Conservation (phyloP, 2,888 invertebrate genomes). For the Uloborus plumipes region DNA sequence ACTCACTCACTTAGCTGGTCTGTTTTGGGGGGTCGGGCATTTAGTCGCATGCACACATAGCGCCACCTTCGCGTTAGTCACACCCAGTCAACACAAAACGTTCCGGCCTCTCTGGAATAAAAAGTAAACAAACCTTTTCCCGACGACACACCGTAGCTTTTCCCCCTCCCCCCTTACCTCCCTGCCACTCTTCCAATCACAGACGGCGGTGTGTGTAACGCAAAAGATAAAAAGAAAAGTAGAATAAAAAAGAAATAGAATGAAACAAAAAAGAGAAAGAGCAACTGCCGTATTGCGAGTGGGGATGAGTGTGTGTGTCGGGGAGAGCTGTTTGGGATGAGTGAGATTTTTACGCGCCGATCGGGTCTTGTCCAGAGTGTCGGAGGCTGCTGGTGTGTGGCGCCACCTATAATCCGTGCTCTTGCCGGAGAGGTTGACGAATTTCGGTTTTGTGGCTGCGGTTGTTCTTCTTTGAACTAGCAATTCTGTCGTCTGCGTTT, state of each 20-base stretch:
- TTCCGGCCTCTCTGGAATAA: slow-evolving; percentile 37
- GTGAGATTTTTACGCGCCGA: slow-evolving; percentile 42
- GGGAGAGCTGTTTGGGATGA: slow-evolving; percentile 21
- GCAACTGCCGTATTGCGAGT: not conserved
- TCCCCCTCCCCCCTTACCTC: slow-evolving; percentile 6
- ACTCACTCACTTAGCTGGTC: slow-evolving; percentile 49
- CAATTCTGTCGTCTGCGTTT: not conserved
- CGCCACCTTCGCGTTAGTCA: slow-evolving; percentile 60
- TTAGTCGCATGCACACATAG: slow-evolving; percentile 57
- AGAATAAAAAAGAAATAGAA: not conserved
- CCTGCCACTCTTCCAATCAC: slow-evolving; percentile 52
- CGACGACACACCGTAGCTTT: slow-evolving; percentile 28
- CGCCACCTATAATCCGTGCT: slow-evolving; percentile 25
- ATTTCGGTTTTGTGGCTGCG: not conserved
- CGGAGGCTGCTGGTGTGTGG: slow-evolving; percentile 30
- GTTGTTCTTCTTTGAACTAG: not conserved
- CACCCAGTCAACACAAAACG: slow-evolving; percentile 56
- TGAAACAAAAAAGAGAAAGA: not conserved
- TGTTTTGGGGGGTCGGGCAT: slow-evolving; percentile 35
- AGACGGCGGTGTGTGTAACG: slow-evolving; percentile 26
- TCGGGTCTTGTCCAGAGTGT: slow-evolving; percentile 5
- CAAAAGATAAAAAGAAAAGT: slow-evolving; percentile 29
- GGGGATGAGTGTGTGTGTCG: slow-evolving; percentile 16
- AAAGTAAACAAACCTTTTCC: slow-evolving; percentile 58
- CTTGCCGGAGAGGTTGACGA: not conserved